These are phyloP conservation scores for Aplochiton taeniatus DNA, from an alignment of 2,797 vertebrate genomes.

Conservation along the genomic window DNA sequence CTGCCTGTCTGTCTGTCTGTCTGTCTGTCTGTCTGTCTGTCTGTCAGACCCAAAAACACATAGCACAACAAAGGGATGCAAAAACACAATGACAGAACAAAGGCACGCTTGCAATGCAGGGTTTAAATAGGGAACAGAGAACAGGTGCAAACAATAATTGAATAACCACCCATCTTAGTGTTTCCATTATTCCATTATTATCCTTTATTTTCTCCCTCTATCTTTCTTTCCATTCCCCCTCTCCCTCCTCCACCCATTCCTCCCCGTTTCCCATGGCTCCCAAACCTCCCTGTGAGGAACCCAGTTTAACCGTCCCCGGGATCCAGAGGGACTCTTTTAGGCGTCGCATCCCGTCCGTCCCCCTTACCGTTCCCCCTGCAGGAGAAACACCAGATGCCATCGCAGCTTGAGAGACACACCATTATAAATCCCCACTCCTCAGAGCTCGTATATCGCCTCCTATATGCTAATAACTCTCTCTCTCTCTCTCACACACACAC, in stretches of 20 bases:
- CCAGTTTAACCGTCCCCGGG: slow-evolving; percentile 31
- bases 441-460: too few species aligned
- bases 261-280: slow-evolving; percentile 41
- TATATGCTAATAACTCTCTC: too few species aligned
- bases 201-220: slow-evolving; percentile 13
- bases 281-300: slow-evolving; percentile 43
- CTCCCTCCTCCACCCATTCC: slow-evolving; percentile 7
- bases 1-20: too few species aligned
- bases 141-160: too few species aligned
- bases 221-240: neutral
- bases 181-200: neutral
- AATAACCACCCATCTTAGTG: too few species aligned
- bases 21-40: too few species aligned
- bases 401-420: neutral
- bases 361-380: slow-evolving; percentile 18
- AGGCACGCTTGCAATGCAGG: too few species aligned
- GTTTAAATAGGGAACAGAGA: too few species aligned
- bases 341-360: slow-evolving; percentile 32
- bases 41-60: too few species aligned
- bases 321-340: slow-evolving; percentile 29
- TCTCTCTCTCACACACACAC: neutral
- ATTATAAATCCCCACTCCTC: neutral
- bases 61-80: too few species aligned
- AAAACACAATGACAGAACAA: too few species aligned
- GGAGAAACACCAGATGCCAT: slow-evolving; percentile 27